These are phyloP conservation scores for Plemyria rubiginata DNA, from an alignment of 2,888 invertebrate species.

Conservation along the genomic window DNA sequence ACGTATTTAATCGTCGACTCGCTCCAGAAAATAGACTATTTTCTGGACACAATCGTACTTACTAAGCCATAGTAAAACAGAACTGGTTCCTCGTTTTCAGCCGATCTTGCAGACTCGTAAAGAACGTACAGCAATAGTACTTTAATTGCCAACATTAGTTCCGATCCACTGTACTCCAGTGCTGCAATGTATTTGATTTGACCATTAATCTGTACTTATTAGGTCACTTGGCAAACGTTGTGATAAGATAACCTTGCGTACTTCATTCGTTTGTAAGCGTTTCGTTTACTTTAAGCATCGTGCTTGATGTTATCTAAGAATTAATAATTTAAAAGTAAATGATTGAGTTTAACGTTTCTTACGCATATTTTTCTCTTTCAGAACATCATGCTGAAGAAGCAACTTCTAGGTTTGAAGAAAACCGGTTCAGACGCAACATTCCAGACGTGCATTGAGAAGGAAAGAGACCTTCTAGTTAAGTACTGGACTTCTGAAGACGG, in stretches of 20 bases:
- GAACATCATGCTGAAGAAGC: conserved; percentile 86
- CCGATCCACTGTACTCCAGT: conserved; percentile 36
- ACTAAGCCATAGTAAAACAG: conserved; percentile 77
- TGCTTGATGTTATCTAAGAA: not conserved
- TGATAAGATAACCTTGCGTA: conserved; percentile 69
- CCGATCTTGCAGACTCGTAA: conserved; percentile 38
- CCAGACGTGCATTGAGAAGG: conserved; percentile 87
- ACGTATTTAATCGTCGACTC: too few species aligned
- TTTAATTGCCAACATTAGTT: conserved; percentile 56
- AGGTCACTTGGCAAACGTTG: conserved; percentile 54
- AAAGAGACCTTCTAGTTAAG: conserved; percentile 87
- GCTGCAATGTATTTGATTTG: conserved; percentile 37
- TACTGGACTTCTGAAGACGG: conserved; percentile 91
- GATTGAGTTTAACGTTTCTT: not conserved
- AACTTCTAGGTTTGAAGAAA: conserved; percentile 75
- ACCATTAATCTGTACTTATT: conserved; percentile 43
- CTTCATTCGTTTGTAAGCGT: conserved; percentile 8
- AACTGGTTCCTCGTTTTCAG: conserved; percentile 59
- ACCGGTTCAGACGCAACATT: conserved; percentile 82
- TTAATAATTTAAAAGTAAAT: too few species aligned
- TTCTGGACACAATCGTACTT: conserved; percentile 52
- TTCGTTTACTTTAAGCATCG: conserved; percentile 4
- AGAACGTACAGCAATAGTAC: conserved; percentile 50
- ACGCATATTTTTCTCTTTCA: conserved; percentile 66
- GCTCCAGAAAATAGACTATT: too few species aligned